phyloP scores from a whole-genome alignment of 2,888 invertebrate species.

The Dynastes tityus region DNA sequence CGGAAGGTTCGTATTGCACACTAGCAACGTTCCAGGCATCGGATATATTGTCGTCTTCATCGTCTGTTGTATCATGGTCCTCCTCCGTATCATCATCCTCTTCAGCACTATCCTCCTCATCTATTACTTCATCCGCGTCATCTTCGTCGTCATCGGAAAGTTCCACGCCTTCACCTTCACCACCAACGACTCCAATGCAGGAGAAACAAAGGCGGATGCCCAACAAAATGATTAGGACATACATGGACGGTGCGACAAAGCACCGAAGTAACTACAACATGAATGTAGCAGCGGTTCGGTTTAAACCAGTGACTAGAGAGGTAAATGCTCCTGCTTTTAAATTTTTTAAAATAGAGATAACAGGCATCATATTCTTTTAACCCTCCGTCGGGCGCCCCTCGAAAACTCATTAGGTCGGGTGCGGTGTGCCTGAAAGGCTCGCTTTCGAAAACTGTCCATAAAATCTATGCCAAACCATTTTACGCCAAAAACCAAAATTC shows the following conservation, averaged over 20 bases:
- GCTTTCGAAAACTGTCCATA: too few species aligned
- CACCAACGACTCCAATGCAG: slow-evolving; percentile 64
- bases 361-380: too few species aligned
- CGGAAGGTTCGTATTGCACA: slow-evolving; percentile 77
- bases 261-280: slow-evolving; percentile 61
- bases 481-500: too few species aligned
- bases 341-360: too few species aligned
- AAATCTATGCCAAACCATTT: too few species aligned
- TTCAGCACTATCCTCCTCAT: slow-evolving; percentile 50
- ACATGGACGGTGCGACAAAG: slow-evolving; percentile 60
- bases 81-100: slow-evolving; percentile 53
- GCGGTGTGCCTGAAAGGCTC: too few species aligned
- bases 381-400: too few species aligned
- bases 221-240: slow-evolving; percentile 57
- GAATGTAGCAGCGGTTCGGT: slow-evolving; percentile 62
- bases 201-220: slow-evolving; percentile 61
- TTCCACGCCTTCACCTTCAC: slow-evolving; percentile 63
- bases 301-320: slow-evolving; percentile 67
- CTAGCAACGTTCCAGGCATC: slow-evolving; percentile 73
- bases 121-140: slow-evolving; percentile 56
- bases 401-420: too few species aligned
- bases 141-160: slow-evolving; percentile 57
- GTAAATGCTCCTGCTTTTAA: slow-evolving; percentile 56
- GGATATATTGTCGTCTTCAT: slow-evolving; percentile 59
- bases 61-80: slow-evolving; percentile 53